A percentile compares a stretch with the other conserved stretches of the same genome.
phyloP scores from a whole-genome alignment of 2,888 invertebrate species.

The Lydus trimaculatus region DNA sequence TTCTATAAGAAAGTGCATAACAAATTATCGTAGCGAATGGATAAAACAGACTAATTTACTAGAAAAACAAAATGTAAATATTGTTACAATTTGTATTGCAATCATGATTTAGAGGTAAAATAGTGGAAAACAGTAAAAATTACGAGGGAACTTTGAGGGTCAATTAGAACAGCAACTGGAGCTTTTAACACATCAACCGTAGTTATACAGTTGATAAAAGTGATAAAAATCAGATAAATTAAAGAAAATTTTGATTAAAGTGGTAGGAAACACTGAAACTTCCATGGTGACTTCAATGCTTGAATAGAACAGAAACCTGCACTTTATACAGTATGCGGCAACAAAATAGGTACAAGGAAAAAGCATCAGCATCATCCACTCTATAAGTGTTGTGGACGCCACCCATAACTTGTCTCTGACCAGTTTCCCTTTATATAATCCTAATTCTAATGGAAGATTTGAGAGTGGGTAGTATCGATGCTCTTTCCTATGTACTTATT shows the following conservation, averaged over 20 bases:
- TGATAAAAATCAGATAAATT: background rate
- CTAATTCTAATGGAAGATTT: no score
- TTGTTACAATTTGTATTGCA: background rate
- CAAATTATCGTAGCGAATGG: background rate
- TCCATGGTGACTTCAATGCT: background rate
- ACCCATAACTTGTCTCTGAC: no score
- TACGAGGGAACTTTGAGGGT: background rate
- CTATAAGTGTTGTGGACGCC: no score
- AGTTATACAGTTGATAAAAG: background rate
- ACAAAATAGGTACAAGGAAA: no score
- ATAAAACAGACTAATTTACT: background rate
- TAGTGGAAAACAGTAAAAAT: background rate
- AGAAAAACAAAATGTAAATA: background rate
- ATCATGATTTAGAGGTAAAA: background rate
- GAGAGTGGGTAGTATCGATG: no score
- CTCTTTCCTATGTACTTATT: no score
- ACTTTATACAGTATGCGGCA: background rate
- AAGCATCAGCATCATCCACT: no score
- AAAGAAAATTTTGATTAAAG: background rate
- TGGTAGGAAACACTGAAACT: background rate
- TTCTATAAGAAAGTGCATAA: no score
- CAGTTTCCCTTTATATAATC: no score
- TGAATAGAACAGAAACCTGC: background rate
- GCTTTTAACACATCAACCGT: background rate
- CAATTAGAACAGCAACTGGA: background rate